phyloP scores from a whole-genome alignment of 2,113 vertebrate genomes.

The Oxygymnocypris stewartii region DNA sequence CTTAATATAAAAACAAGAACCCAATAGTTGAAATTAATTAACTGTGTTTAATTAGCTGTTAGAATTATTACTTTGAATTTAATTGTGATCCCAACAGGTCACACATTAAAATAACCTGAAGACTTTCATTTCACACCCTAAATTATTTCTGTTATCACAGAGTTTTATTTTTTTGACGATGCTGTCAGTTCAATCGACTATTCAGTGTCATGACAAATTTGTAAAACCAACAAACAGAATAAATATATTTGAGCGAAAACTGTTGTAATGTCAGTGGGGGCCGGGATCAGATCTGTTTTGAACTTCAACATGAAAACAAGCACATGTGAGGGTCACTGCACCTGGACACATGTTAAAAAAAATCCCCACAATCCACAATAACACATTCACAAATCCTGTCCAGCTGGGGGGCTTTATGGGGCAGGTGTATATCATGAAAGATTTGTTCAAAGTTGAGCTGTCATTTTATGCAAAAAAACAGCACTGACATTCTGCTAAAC shows the following conservation, averaged over 20 bases:
- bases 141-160: background rate
- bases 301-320: background rate
- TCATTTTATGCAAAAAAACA: background rate
- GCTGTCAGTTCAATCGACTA: background rate
- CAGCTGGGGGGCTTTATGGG: background rate
- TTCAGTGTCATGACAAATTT: background rate
- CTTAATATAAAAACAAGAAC: constrained; percentile 9
- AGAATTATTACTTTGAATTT: background rate
- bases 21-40: background rate
- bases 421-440: background rate
- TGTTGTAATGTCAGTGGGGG: background rate
- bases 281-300: background rate
- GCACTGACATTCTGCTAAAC: background rate
- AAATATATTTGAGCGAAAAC: background rate
- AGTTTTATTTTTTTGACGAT: background rate
- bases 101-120: background rate
- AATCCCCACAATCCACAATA: background rate
- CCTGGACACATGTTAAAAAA: no score
- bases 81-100: background rate
- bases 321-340: background rate
- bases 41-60: background rate
- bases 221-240: background rate
- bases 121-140: background rate
- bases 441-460: background rate
- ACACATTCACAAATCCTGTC: background rate